These are phyloP conservation scores for Tortricodes alternella DNA, from an alignment of 2,888 invertebrate genomes.

Conservation along the genomic window DNA sequence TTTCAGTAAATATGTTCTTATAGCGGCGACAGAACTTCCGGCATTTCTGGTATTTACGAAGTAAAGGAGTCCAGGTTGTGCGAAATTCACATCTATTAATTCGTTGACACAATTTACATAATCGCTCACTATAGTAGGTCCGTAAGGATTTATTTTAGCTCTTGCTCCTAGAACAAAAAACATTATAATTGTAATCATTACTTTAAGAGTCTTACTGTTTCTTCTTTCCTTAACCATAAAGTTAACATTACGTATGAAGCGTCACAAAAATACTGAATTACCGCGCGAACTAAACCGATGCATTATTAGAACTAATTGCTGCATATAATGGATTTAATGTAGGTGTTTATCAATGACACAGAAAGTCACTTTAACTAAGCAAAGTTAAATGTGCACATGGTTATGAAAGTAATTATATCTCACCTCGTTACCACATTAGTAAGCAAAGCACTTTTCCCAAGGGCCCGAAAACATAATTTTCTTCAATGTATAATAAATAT, in stretches of 20 bases:
- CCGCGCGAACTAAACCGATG: not conserved
- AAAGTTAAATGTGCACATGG: not conserved
- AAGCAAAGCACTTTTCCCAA: too few relatives aligned
- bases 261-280: not conserved
- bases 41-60: constrained; percentile 53
- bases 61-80: constrained; percentile 52
- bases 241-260: not conserved
- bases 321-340: not conserved
- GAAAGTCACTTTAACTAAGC: constrained; percentile 8
- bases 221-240: not conserved
- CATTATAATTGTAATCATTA: not conserved
- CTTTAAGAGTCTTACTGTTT: not conserved
- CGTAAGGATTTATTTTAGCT: constrained; percentile 49
- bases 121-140: constrained; percentile 56
- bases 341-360: constrained; percentile 16
- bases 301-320: not conserved
- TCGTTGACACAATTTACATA: constrained; percentile 52
- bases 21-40: constrained; percentile 46
- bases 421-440: too few relatives aligned
- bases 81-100: constrained; percentile 53
- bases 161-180: constrained; percentile 25
- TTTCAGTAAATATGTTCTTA: constrained; percentile 50
- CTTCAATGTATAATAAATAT: too few relatives aligned
- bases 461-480: not conserved
- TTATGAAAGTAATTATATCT: not conserved